A percentile compares a stretch with the other conserved stretches of the same genome.
These are phyloP conservation scores for Stegophylla sp. DNA, from an alignment of 2,888 invertebrate species.

Conservation along the genomic window DNA sequence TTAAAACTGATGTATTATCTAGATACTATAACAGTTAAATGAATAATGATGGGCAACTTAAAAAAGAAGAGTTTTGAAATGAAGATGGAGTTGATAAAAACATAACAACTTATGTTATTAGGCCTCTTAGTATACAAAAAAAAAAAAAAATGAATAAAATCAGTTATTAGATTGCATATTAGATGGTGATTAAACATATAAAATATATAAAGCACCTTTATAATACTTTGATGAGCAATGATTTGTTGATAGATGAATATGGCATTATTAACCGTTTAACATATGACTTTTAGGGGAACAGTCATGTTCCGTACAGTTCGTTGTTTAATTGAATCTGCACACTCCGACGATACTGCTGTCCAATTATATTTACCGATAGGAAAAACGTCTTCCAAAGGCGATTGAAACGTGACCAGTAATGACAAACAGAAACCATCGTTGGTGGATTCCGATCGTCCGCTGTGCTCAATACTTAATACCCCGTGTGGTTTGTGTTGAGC, in stretches of 20 bases:
- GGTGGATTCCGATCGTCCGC: constrained; percentile 66
- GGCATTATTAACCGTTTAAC: constrained; percentile 66
- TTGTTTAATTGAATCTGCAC: constrained; percentile 74
- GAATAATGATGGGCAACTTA: too few species aligned
- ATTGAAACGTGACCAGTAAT: constrained; percentile 81
- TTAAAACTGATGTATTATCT: too few species aligned
- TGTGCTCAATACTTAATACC: constrained; percentile 77
- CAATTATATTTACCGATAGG: constrained; percentile 88
- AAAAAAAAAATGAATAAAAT: too few species aligned
- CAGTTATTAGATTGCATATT: too few species aligned
- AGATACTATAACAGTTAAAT: too few species aligned
- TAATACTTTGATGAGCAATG: too few species aligned
- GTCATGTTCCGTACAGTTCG: constrained; percentile 80
- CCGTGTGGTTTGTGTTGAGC: constrained; percentile 85
- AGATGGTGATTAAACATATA: not conserved
- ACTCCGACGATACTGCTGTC: constrained; percentile 78
- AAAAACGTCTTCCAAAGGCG: constrained; percentile 84
- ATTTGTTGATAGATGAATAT: constrained; percentile 19
- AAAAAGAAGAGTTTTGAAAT: too few species aligned
- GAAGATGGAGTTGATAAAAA: too few species aligned
- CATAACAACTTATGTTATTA: too few species aligned
- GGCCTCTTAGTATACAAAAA: too few species aligned
- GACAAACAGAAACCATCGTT: constrained; percentile 83
- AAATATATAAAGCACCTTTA: constrained; percentile 30
- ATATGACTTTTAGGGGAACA: constrained; percentile 82